Base-by-base conservation (phyloP, 2,797 vertebrate species). In the Tangara arthus region DNA sequence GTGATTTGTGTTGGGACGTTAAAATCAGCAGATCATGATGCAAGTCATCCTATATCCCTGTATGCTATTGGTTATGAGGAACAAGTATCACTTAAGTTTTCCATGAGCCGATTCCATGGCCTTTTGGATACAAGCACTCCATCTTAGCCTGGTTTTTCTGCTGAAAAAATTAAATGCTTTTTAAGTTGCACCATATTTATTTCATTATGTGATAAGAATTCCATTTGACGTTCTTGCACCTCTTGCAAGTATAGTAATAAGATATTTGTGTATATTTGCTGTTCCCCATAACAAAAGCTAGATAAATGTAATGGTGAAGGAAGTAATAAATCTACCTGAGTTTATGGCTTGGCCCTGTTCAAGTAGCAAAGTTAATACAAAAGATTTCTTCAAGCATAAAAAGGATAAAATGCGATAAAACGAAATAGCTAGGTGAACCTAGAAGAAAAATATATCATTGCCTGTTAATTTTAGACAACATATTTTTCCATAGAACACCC, bases 141-240 rank as follows among this genome's bases (percentile, higher is more conserved):
- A 53, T 32, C 34, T 73, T 64, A 56, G 90, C 91, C 37, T 53
- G 87, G 27, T 57, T 70, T 95, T 94, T 95, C 80, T 93, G 61
- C 55, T 87, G 80, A 97, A 94, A 95, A 87, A 79, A 68, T 87
- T 77, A 95, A 95, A 95, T 88, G 53, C 18, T 88, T 96, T 90
- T 94, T 83, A 92, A 96, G 96, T 94, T 92, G 81, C 75, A 96
- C 59, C 65, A 57, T 85, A 90, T 97, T 96, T 39, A 61, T 95
- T 94, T 95, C 56, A 86, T 93, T 93, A 77, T 73, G 76, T 41
- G 66, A 93, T 87, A 93, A 82, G 47, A 89, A 85, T 90, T 79
- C 56, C 59, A 9, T 44, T 82, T 97, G 89, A 71, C 64, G 71
- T 83, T 88, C 64, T 46, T 88, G 18, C 42, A 59, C 14, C 20